Conservation (phyloP, 2,888 invertebrate genomes). For the Dryomyza anilis region DNA sequence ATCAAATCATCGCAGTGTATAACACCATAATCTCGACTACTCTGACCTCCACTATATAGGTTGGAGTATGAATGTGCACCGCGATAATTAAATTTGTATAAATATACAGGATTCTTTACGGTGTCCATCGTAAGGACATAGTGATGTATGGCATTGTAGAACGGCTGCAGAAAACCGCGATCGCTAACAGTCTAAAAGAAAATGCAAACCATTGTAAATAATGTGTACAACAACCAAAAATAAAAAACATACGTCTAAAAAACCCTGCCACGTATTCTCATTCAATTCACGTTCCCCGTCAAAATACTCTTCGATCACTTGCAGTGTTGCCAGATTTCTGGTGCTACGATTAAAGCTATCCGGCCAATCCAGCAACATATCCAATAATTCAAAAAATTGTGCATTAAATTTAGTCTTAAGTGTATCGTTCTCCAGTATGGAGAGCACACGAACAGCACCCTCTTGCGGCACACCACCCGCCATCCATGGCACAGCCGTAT, state of each 20-base stretch:
- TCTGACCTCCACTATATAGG: conserved; percentile 51
- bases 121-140: conserved; percentile 42
- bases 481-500: conserved; percentile 63
- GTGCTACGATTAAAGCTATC: conserved; percentile 26
- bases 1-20: conserved; percentile 65
- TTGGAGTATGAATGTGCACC: conserved; percentile 61
- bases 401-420: conserved; percentile 49
- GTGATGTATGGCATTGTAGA: conserved; percentile 54
- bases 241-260: conserved; percentile 46
- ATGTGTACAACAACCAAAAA: too few species aligned
- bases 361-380: conserved; percentile 52
- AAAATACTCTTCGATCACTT: conserved; percentile 49
- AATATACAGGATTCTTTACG: conserved; percentile 58
- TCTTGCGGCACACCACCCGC: conserved; percentile 62
- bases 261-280: conserved; percentile 44
- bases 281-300: conserved; percentile 45
- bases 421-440: conserved; percentile 50
- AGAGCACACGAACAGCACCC: conserved; percentile 62
- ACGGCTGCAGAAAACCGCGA: conserved; percentile 62
- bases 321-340: conserved; percentile 34
- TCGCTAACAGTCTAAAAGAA: conserved; percentile 62
- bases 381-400: conserved; percentile 49
- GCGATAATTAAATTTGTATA: conserved; percentile 63
- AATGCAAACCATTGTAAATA: too few species aligned
- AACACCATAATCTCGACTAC: conserved; percentile 50